Evolutionary conservation across 2,113 vertebrate species (phyloP).

Genomic region (Lampris megalopsis): DNA sequence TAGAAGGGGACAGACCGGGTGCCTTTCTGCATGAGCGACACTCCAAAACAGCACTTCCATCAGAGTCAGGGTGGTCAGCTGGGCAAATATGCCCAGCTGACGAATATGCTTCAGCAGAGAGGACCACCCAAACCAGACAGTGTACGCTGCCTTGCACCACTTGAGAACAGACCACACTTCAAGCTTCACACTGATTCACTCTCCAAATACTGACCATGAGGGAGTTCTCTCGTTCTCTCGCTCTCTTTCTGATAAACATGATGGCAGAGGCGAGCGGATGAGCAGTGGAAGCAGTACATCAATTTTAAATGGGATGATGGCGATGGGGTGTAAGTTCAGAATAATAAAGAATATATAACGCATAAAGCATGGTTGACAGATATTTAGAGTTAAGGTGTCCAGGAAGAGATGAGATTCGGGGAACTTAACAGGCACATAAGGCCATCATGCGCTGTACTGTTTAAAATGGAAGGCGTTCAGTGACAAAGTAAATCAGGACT

Average conservation of each 20-base stretch:
- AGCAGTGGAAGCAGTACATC: conserved; percentile 9
- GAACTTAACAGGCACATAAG: not conserved
- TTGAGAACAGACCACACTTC: conserved; percentile 69
- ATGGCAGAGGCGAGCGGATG: conserved; percentile 17
- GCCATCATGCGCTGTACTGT: not conserved
- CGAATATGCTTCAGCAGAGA: conserved; percentile 53
- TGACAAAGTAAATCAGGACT: not conserved
- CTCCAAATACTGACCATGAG: conserved; percentile 68
- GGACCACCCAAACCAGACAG: conserved; percentile 80
- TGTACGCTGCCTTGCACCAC: conserved; percentile 49
- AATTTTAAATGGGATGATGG: not conserved
- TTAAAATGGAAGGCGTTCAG: not conserved
- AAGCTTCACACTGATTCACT: conserved; percentile 65
- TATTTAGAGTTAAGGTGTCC: not conserved
- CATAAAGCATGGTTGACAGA: not conserved
- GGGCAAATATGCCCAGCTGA: conserved; percentile 41
- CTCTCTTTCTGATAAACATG: conserved; percentile 45
- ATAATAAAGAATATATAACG: not conserved
- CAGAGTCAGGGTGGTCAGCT: conserved; percentile 76
- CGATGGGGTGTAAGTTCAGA: not conserved
- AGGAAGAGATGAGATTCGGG: not conserved
- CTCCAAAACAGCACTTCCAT: conserved; percentile 77
- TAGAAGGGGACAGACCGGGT: conserved; percentile 57
- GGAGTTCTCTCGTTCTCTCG: conserved; percentile 16
- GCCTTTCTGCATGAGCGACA: conserved; percentile 74